Base-by-base conservation (phyloP, 1,140 invertebrate species). In the Heterodera carotae region DNA sequence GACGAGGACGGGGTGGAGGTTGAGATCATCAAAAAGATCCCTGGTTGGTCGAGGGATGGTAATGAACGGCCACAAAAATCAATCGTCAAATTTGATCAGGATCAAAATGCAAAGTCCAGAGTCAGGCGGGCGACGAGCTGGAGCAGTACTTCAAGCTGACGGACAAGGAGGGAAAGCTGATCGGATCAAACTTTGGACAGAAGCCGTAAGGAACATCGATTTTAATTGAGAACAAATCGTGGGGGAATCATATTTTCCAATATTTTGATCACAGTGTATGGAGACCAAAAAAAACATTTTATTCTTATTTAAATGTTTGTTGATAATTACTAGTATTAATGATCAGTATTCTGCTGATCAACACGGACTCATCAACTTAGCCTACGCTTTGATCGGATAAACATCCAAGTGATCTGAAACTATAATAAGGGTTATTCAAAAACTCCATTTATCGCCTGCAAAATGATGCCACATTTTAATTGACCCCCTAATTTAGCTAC, bases 1-100 rank as follows among this genome's bases (percentile, higher is more conserved):
- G 83, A 86, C n/a, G 85, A 86, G n/a, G 86, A 86, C 53, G 85
- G 86, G 1, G 77, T 88, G n/a, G 78, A 85, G 53, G 80, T 86
- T 53, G 85, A 86, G 56, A 88, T 86, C 39, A 86, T 86, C 73
- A 86, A 88, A 56, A 86, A 86, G 69, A 86, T 86, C 43, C 80
- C 85, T 10, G 84, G 83, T 84, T 60, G 10, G 68, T 73, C 3
- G 22, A 25, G 27, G 33, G 33, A 27, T 1, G 7, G 62, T 27
- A 29, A 29, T 4, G n/a, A 0, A 66, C 1, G 62, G 22, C 29
- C 33, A 5, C 15, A 29, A 66, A 66, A 18, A 10, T 18, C 62
- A 62, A 62, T 7, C n/a, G n/a, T n/a, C n/a, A n/a, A 31, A 66
- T 18, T 29, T 15, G 62, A 31, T 12, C 62, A 78, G 67, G 69